These are phyloP conservation scores for Coleophora deauratella DNA, from an alignment of 2,888 invertebrate genomes.

Conservation along the genomic window DNA sequence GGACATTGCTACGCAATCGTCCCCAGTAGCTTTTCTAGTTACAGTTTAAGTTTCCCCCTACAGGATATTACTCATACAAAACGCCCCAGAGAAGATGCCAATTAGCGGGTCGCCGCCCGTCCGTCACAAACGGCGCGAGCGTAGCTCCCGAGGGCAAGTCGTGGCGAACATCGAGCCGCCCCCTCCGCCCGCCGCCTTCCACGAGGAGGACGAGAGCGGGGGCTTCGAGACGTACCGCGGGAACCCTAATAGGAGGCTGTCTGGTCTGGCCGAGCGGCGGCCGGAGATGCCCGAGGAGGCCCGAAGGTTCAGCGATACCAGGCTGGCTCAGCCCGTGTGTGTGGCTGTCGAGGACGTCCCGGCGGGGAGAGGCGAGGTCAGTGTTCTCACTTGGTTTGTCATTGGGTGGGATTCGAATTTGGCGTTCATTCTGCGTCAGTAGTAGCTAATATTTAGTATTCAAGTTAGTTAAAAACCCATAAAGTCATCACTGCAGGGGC, in stretches of 20 bases:
- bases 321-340: slow-evolving; percentile 20
- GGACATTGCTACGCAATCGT: too few species aligned
- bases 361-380: slow-evolving; percentile 14
- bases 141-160: slow-evolving; percentile 67
- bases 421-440: too few species aligned
- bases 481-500: too few species aligned
- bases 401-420: too few species aligned
- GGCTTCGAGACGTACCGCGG: slow-evolving; percentile 65
- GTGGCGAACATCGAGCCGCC: slow-evolving; percentile 78
- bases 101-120: slow-evolving; percentile 76
- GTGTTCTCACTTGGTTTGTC: background rate
- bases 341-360: slow-evolving; percentile 40
- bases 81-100: slow-evolving; percentile 87
- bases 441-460: too few species aligned
- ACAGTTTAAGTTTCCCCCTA: background rate
- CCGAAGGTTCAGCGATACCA: slow-evolving; percentile 32
- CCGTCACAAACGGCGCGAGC: slow-evolving; percentile 69
- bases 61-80: slow-evolving; percentile 94
- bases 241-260: slow-evolving; percentile 52
- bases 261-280: slow-evolving; percentile 30
- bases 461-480: too few species aligned
- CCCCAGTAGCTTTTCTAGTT: too few species aligned
- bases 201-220: slow-evolving; percentile 69
- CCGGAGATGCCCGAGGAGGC: slow-evolving; percentile 16
- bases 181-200: slow-evolving; percentile 52